Base-by-base conservation (phyloP, 2,113 vertebrate genomes). In the Xyrauchen texanus region DNA sequence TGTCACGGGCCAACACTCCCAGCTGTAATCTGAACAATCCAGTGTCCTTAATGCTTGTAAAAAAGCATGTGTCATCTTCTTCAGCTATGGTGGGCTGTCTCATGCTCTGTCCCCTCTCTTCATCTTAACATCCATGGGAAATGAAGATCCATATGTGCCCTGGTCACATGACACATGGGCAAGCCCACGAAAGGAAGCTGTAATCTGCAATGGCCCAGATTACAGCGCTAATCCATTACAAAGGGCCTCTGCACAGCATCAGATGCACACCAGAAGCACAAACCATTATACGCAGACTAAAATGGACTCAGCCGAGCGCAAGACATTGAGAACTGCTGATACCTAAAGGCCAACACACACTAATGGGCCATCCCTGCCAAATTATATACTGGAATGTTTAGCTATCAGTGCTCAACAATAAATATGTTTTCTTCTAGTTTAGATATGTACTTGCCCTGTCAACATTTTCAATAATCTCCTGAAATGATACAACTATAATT, bases 191-290 rank as follows among this genome's bases (percentile, higher is more conserved):
- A 85, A 86, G 85, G 87, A 86, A 87, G 85, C 83, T 78, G 77
- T 93, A 93, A 93, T 94, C 92, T 90, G 89, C 86, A 82, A 83
- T 90, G 92, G 85, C 91, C 91, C 89, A 92, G 92, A 93, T 93
- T 93, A 91, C 81, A 85, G 86, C n/a, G 3, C 77, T 92, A 92
- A 93, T 92, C 90, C 89, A 83, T 82, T 45, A 77, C 81, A 79
- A 87, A 76, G 87, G 4, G 84, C 82, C 44, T 66, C 46, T 21
- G 51, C 51, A 83, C 76, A 68, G 63, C 68, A 69, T 52, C 73
- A 82, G 85, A 68, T 63, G 34, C 57, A 66, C 21, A 69, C 72
- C 49, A 58, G 51, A 57, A 73, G 51, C 55, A 68, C 46, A 53
- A 65, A 78, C 68, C 68, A 78, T 52, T 69, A 53, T 46, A 78